phyloP scores from a whole-genome alignment of 2,113 vertebrate species.

The Talpa occidentalis region DNA sequence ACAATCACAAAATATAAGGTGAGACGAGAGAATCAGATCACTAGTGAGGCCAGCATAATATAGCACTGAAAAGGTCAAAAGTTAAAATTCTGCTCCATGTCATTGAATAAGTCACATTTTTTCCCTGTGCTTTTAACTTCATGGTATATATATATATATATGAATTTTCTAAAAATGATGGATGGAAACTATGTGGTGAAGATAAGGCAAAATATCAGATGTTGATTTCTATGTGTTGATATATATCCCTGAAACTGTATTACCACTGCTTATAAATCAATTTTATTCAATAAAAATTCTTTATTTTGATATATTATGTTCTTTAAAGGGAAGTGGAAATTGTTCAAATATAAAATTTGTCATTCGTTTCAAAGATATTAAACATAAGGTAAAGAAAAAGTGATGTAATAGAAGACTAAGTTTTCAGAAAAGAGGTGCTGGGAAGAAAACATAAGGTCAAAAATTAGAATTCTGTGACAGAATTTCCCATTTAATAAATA shows the following conservation, averaged over 20 bases:
- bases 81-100: background rate
- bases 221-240: no score
- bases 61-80: background rate
- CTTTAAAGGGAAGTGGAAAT: background rate
- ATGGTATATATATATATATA: background rate
- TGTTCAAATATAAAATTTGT: background rate
- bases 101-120: background rate
- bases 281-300: background rate
- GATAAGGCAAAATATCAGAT: no score
- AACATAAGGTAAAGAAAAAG: background rate
- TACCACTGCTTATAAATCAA: no score
- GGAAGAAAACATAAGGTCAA: background rate
- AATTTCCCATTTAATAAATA: conserved; percentile 16
- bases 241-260: no score
- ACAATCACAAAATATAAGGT: background rate
- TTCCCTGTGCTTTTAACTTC: background rate
- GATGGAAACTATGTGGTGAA: no score
- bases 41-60: background rate
- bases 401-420: background rate
- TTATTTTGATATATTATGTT: background rate
- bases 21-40: background rate
- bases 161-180: background rate
- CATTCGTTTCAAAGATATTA: conserved; percentile 12
- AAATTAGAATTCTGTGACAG: background rate
- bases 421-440: background rate